phyloP scores from a whole-genome alignment of 2,113 vertebrate species.

The Oceanites oceanicus region DNA sequence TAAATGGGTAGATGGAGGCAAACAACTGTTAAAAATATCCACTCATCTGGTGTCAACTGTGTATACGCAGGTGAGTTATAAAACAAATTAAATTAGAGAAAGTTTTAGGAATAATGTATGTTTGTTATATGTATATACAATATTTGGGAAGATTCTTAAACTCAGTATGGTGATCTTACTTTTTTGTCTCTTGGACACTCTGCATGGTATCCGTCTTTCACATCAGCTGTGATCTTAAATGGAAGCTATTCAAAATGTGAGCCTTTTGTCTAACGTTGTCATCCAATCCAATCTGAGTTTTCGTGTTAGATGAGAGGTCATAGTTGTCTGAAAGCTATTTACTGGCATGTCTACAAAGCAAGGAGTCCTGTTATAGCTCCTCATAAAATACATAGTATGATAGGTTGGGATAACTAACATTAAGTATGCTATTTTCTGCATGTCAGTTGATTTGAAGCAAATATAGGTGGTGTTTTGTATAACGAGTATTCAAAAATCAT shows the following conservation, averaged over 20 bases:
- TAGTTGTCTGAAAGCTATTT: background rate
- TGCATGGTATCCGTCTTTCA: background rate
- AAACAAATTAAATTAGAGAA: background rate
- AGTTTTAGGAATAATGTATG: background rate
- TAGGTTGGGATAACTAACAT: background rate
- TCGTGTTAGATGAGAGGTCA: background rate
- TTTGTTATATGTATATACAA: background rate
- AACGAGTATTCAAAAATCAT: background rate
- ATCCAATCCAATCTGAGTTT: background rate
- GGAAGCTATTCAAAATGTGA: background rate
- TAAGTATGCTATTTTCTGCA: background rate
- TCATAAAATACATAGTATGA: background rate
- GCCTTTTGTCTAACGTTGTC: background rate
- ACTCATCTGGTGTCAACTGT: conserved; percentile 95
- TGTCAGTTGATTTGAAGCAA: background rate
- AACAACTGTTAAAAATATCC: conserved; percentile 88
- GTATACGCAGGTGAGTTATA: conserved; percentile 89
- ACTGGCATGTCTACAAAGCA: background rate
- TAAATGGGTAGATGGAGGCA: conserved; percentile 98
- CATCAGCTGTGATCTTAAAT: background rate
- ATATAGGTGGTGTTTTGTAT: background rate
- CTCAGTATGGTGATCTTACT: background rate
- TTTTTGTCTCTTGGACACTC: background rate
- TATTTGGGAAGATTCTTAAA: background rate
- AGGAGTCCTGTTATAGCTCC: background rate